phyloP scores from a whole-genome alignment of 2,113 vertebrate genomes.

The Polypterus senegalus region DNA sequence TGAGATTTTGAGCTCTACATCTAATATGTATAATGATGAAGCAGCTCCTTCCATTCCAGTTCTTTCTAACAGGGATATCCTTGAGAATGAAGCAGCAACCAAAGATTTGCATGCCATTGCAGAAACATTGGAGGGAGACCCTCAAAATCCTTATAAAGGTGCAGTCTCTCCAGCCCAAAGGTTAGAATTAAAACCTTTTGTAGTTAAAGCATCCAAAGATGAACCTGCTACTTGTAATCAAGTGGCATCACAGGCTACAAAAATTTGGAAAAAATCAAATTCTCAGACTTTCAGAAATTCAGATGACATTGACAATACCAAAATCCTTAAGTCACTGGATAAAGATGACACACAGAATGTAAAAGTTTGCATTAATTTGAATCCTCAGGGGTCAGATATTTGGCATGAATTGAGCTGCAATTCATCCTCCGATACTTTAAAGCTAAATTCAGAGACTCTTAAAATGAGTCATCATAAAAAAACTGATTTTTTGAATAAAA shows the following conservation, averaged over 20 bases:
- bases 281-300: neutral
- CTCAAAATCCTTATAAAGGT: neutral
- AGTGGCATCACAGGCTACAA: no score
- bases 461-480: neutral
- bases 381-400: neutral
- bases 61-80: no score
- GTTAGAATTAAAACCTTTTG: neutral
- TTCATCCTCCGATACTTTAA: neutral
- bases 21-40: no score
- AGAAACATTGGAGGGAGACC: neutral
- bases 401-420: neutral
- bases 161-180: neutral
- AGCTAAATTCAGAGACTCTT: neutral
- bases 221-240: neutral
- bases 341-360: neutral
- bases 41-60: no score
- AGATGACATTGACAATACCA: neutral
- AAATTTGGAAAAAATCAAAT: neutral
- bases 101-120: neutral
- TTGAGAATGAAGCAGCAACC: neutral
- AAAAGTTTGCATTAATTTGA: neutral
- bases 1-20: no score
- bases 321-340: neutral
- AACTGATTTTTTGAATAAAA: neutral
- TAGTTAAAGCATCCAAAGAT: neutral